Base-by-base conservation (phyloP, 2,113 vertebrate genomes). In the Chinchilla lanigera region DNA sequence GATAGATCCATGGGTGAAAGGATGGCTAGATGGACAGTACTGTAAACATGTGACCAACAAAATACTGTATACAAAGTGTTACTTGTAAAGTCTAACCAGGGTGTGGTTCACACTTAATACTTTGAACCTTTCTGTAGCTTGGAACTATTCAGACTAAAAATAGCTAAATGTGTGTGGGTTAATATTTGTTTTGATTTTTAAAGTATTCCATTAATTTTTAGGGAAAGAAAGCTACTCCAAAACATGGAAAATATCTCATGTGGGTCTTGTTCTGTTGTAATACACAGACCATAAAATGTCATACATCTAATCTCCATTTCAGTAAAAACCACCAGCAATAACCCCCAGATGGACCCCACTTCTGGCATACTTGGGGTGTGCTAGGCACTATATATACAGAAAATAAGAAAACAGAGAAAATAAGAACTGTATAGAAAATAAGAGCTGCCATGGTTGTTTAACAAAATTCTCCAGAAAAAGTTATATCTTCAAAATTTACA, bases 141-240 rank as follows among this genome's bases (percentile, higher is more conserved):
- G n/a, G 80, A 86, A 67, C 11, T 7, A 17, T 87, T 90, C 71
- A 38, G 50, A 38, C 1, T 60, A 50, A 88, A 81, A 61, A 71
- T 82, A 41, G 3, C 2, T 33, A 3, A 28, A 13, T 41, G 3
- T 7, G 26, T 69, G 47, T 7, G 10, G 3, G 4, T 30, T 12
- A 89, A 86, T 82, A 17, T 93, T 20, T n/a, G n/a, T n/a, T 56
- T 93, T 81, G 77, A 35, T 33, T 61, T 85, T 90, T 94, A 47
- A 91, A 83, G 24, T 71, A 96, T 41, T 95, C 85, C 38, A 61
- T 73, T 94, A 89, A 95, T 38, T 16, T 75, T 47, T 86, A 81
- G 50, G 56, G 60, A 61, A 86, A 94, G 54, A 86, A 82, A 94
- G 65, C 38, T 71, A 60, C 67, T 84, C 73, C 11, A 44, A 78